Conservation (phyloP, 2,113 vertebrate genomes). For the Fulmarus glacialis region DNA sequence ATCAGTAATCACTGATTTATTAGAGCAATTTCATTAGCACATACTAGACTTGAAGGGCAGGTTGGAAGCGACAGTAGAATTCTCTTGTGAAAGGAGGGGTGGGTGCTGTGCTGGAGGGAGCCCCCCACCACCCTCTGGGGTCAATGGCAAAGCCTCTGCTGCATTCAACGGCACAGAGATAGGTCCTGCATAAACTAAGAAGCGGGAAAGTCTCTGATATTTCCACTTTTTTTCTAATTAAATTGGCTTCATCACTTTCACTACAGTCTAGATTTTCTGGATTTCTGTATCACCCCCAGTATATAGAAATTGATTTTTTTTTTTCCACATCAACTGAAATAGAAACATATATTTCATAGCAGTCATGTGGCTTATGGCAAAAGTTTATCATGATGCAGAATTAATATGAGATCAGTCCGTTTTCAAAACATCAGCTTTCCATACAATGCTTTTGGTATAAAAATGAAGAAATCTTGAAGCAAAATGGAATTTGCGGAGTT, state of each 20-base stretch:
- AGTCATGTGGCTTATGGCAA: neutral
- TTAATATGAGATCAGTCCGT: neutral
- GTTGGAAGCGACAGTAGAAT: neutral
- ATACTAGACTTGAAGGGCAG: neutral
- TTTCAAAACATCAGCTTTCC: neutral
- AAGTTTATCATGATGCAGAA: neutral
- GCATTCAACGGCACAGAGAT: neutral
- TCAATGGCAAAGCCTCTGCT: neutral
- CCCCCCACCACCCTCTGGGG: fast-evolving
- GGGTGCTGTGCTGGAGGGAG: neutral
- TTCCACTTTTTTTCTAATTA: neutral
- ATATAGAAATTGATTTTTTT: neutral
- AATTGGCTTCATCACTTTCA: neutral
- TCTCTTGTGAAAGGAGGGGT: neutral
- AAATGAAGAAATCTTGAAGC: neutral
- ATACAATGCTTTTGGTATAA: neutral
- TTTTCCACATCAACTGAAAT: neutral
- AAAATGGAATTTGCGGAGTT: neutral
- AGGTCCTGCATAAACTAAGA: neutral
- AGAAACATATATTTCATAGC: neutral
- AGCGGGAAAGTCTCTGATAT: neutral
- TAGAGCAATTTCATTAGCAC: neutral
- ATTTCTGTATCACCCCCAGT: neutral
- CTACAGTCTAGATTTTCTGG: neutral
- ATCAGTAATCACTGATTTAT: neutral